These are phyloP conservation scores for Mareca penelope DNA, from an alignment of 2,797 vertebrate species.

Conservation along the genomic window DNA sequence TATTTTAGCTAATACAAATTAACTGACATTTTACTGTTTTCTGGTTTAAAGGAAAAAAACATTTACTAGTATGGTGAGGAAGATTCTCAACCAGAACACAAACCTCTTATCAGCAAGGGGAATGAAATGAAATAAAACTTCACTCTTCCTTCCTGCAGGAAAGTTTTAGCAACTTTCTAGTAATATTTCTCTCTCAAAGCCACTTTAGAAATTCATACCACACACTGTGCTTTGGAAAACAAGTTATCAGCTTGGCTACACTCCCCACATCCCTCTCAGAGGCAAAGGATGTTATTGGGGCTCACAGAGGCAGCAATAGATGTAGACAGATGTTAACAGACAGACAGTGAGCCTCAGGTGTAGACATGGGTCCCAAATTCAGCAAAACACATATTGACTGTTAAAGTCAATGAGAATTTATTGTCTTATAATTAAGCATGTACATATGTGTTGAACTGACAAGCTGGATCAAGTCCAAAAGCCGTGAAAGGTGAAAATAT, in stretches of 20 bases:
- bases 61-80: constrained; percentile 12
- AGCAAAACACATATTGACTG: not conserved
- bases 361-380: not conserved
- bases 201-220: constrained; percentile 2
- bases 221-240: constrained; percentile 1
- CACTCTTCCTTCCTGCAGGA: constrained; percentile 48
- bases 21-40: constrained; percentile 61
- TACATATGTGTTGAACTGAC: not conserved
- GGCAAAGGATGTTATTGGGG: not conserved
- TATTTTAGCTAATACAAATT: constrained; percentile 67
- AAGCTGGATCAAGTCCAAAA: not conserved
- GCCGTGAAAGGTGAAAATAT: not conserved
- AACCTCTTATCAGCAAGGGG: constrained; percentile 50
- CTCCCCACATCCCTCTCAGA: not conserved
- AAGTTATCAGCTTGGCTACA: constrained; percentile 44
- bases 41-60: constrained; percentile 40
- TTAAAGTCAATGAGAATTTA: not conserved
- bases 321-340: not conserved
- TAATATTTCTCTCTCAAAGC: constrained; percentile 21
- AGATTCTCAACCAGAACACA: constrained; percentile 15
- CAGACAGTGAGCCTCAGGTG: not conserved
- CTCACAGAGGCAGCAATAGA: not conserved
- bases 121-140: constrained; percentile 55
- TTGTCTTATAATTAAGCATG: not conserved
- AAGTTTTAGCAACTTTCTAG: constrained; percentile 47